Evolutionary conservation across 2,888 invertebrate genomes (phyloP).

Genomic region (Syrista parreyssii): DNA sequence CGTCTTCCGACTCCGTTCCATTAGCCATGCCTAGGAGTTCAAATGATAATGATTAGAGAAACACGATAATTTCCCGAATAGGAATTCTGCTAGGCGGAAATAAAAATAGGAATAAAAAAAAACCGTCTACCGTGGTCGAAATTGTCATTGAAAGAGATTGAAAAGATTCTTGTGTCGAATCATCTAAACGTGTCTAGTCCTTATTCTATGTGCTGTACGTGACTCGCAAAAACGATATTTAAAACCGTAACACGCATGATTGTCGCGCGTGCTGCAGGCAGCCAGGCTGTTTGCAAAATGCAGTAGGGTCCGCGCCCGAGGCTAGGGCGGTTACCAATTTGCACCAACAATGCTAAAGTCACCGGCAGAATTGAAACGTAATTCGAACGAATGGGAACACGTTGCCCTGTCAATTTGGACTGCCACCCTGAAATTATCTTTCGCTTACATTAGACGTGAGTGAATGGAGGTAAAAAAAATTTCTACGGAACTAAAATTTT

Average conservation of each 20-base stretch:
- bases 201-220: not conserved
- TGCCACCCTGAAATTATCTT: constrained; percentile 62
- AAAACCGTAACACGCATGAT: not conserved
- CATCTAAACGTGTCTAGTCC: not conserved
- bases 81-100: not conserved
- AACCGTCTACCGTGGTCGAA: not conserved
- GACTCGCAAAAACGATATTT: not conserved
- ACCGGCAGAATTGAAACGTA: constrained; percentile 64
- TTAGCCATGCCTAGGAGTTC: not conserved
- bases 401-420: constrained; percentile 64
- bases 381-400: constrained; percentile 63
- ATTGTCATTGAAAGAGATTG: not conserved
- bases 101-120: not conserved
- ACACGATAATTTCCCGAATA: not conserved
- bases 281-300: not conserved
- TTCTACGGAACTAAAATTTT: not conserved
- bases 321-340: constrained; percentile 66
- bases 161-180: not conserved
- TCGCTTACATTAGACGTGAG: constrained; percentile 45
- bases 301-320: constrained; percentile 38
- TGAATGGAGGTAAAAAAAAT: not conserved
- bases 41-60: not conserved
- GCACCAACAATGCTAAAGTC: constrained; percentile 65
- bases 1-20: not conserved
- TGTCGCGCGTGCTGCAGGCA: constrained; percentile 1